Evolutionary conservation across 2,888 invertebrate species (phyloP).

Genomic region (Hypomecis punctinalis): DNA sequence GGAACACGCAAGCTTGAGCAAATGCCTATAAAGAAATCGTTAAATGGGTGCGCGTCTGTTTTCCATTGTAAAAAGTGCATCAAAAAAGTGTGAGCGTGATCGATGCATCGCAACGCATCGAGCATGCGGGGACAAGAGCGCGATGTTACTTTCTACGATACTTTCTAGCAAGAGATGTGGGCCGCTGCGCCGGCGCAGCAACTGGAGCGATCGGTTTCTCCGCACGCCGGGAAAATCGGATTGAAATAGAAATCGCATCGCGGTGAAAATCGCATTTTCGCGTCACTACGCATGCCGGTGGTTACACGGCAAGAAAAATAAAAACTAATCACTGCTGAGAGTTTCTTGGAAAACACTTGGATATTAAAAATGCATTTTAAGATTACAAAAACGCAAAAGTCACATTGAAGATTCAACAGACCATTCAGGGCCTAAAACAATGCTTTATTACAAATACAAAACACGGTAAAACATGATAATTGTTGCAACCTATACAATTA

Average conservation of each 20-base stretch:
- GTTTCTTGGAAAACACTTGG: neutral
- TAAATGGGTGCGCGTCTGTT: slow-evolving; percentile 48
- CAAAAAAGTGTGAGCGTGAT: slow-evolving; percentile 71
- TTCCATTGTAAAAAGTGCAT: slow-evolving; percentile 58
- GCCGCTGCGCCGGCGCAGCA: slow-evolving; percentile 74
- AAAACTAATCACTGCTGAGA: slow-evolving; percentile 15
- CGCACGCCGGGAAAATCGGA: slow-evolving; percentile 82
- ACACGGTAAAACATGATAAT: slow-evolving; percentile 5
- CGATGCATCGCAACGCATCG: slow-evolving; percentile 65
- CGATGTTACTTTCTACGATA: slow-evolving; percentile 84
- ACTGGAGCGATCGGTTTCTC: slow-evolving; percentile 84
- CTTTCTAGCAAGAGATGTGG: slow-evolving; percentile 85
- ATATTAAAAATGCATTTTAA: slow-evolving; percentile 3
- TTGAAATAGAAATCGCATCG: slow-evolving; percentile 83
- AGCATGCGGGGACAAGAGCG: slow-evolving; percentile 63
- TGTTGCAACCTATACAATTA: neutral
- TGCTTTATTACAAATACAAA: neutral
- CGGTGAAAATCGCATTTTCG: slow-evolving; percentile 81
- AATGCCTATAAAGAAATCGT: slow-evolving; percentile 18
- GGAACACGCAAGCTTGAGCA: slow-evolving; percentile 13
- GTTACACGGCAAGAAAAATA: slow-evolving; percentile 55
- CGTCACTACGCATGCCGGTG: slow-evolving; percentile 70
- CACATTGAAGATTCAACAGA: slow-evolving; percentile 30
- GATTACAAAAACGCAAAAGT: slow-evolving; percentile 14
- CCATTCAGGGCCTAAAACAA: slow-evolving; percentile 10